Evolutionary conservation across 2,888 invertebrate species (phyloP).

Genomic region (Strigamia crassipes): DNA sequence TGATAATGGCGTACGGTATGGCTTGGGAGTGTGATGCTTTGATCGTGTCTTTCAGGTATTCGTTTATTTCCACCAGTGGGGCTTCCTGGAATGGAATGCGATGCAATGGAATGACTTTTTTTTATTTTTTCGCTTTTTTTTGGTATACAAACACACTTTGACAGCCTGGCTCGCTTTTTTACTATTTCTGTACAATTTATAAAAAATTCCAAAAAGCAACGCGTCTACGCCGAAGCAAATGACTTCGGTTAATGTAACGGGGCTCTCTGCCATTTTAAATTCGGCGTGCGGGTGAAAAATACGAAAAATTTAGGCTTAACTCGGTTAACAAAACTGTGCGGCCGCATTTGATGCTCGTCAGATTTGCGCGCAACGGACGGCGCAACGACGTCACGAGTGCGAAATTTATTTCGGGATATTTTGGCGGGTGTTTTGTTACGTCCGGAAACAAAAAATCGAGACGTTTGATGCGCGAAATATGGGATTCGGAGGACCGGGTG

Average conservation of each 20-base stretch:
- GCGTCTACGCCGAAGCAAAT: conserved; percentile 47
- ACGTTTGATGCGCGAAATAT: neutral
- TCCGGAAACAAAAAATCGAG: neutral
- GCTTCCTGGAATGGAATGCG: neutral
- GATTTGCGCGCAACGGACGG: no score
- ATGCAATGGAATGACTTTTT: no score
- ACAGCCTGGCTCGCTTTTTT: conserved; percentile 29
- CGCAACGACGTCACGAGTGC: neutral
- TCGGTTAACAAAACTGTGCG: neutral
- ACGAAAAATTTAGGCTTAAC: conserved; percentile 14
- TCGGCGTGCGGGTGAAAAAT: neutral
- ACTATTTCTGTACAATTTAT: conserved; percentile 43
- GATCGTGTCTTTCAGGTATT: neutral
- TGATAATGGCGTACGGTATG: conserved; percentile 74
- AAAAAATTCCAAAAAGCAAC: conserved; percentile 38
- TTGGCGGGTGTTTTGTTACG: conserved; percentile 18
- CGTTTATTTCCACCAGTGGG: neutral
- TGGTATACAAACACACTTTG: conserved; percentile 24
- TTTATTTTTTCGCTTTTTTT: no score
- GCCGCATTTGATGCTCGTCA: neutral
- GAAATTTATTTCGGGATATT: neutral
- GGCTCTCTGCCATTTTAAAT: neutral
- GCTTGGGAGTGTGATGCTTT: conserved; percentile 58
- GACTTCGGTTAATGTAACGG: conserved; percentile 3
- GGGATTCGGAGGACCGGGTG: neutral